Evolutionary conservation across 2,888 invertebrate species (phyloP).

Genomic region (Eristalis tenax): DNA sequence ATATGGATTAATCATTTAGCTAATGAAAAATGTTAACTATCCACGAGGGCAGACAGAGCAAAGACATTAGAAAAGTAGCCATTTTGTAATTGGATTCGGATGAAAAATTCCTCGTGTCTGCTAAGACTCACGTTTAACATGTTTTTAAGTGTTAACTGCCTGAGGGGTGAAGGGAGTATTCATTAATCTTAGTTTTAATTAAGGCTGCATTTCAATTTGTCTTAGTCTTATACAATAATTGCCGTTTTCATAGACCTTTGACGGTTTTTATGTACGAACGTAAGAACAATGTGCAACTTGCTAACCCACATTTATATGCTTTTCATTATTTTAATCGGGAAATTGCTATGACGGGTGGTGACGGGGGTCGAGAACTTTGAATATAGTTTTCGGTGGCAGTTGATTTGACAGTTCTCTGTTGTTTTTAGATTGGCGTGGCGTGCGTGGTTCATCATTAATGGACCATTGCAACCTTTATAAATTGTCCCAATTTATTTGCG

Average conservation of each 20-base stretch:
- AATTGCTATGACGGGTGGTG: too few relatives aligned
- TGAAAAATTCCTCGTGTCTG: neutral
- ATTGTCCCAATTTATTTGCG: too few relatives aligned
- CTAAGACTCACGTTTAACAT: neutral
- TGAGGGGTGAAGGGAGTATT: neutral
- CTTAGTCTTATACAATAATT: neutral
- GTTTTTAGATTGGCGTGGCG: too few relatives aligned
- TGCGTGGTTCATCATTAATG: too few relatives aligned
- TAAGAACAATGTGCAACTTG: too few relatives aligned
- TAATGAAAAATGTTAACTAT: slow-evolving; percentile 47
- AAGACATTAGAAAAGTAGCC: slow-evolving; percentile 6
- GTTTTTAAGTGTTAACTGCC: neutral
- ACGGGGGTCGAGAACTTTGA: too few relatives aligned
- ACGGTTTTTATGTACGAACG: neutral
- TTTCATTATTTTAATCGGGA: neutral
- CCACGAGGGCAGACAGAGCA: slow-evolving; percentile 17
- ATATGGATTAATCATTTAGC: slow-evolving; percentile 47
- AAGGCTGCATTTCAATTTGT: neutral
- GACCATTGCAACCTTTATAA: too few relatives aligned
- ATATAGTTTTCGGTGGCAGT: too few relatives aligned
- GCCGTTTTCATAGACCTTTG: neutral
- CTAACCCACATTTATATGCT: too few relatives aligned
- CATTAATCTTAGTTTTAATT: neutral
- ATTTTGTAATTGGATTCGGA: slow-evolving; percentile 13
- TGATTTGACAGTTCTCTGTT: too few relatives aligned